Base-by-base conservation (phyloP, 1,140 invertebrate genomes). In the Drosophila micromelanica region DNA sequence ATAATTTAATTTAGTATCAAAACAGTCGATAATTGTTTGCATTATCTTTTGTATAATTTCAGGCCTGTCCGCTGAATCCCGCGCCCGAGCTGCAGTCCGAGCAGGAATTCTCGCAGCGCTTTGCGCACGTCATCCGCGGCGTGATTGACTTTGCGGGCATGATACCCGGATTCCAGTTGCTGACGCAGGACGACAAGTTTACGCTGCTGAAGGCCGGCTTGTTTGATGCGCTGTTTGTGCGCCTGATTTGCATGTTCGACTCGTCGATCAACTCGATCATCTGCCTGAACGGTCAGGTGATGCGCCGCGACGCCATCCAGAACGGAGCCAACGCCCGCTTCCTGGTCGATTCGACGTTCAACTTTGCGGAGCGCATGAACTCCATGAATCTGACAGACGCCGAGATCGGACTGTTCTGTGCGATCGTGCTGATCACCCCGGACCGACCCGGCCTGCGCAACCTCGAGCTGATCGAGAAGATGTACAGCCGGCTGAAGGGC, bases 71-170 rank as follows among this genome's bases (percentile, higher is more conserved):
- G 93, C 94, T 89, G 9, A 99, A 99, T 93, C 97, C 97, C 62
- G 98, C 98, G 90, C 97, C 97, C 38, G 95, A 97, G 89, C 95
- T 97, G 48, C 96, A 97, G 85, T 96, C 96, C 76, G 96, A 97
- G 91, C 96, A 98, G 92, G 97, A 98, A 86, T 98, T 98, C 92
- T 97, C 97, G 51, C 97, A 98, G 92, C 94, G 98, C 85, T 98
- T 99, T 92, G 98, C 97, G 13, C 97, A 98, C 68, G 97, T 98
- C 38, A 98, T 99, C 80, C 96, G 97, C 80, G 98, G 98, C 51
- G 98, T 99, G 2, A 98, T 99, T 46, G 98, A 98, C 91, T 99
- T 99, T 92, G 98, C 98, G 76, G 99, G 99, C 91, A 95, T 97
- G 74, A 98, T 99, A 77, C 98, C 98, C 65, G 98, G 98, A 56